Conservation (phyloP, 2,888 invertebrate genomes). For the Reticulitermes lucifugus region DNA sequence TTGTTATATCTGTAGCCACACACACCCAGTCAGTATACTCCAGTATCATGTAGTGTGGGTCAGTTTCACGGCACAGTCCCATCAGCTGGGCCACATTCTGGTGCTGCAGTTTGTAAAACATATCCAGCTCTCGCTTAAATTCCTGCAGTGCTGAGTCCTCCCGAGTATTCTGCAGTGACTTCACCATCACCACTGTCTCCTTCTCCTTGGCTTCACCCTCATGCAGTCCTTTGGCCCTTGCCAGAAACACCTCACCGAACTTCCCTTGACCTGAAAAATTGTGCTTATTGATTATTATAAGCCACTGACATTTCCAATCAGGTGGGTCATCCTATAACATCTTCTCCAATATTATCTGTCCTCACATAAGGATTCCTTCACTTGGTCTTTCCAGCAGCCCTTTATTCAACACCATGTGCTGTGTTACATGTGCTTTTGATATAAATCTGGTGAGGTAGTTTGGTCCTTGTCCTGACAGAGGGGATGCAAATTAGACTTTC, state of each 20-base stretch:
- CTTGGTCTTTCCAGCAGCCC: too few species aligned
- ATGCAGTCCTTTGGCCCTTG: slow-evolving; percentile 69
- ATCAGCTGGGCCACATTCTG: slow-evolving; percentile 82
- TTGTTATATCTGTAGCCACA: not conserved
- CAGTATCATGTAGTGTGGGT: slow-evolving; percentile 89
- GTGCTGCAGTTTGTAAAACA: slow-evolving; percentile 86
- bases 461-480: too few species aligned
- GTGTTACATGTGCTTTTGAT: too few species aligned
- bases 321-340: too few species aligned
- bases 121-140: slow-evolving; percentile 89
- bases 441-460: too few species aligned
- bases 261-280: slow-evolving; percentile 80
- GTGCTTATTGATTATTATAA: not conserved
- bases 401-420: too few species aligned
- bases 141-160: slow-evolving; percentile 84
- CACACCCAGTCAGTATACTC: slow-evolving; percentile 95
- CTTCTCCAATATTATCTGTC: too few species aligned
- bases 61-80: slow-evolving; percentile 84
- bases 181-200: slow-evolving; percentile 75
- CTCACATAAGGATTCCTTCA: too few species aligned
- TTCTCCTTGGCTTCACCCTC: slow-evolving; percentile 62
- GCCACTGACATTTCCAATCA: too few species aligned
- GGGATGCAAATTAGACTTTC: too few species aligned
- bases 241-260: slow-evolving; percentile 91
- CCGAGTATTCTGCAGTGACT: slow-evolving; percentile 79